phyloP scores from a whole-genome alignment of 2,888 invertebrate genomes.

The Sisyra terminalis region DNA sequence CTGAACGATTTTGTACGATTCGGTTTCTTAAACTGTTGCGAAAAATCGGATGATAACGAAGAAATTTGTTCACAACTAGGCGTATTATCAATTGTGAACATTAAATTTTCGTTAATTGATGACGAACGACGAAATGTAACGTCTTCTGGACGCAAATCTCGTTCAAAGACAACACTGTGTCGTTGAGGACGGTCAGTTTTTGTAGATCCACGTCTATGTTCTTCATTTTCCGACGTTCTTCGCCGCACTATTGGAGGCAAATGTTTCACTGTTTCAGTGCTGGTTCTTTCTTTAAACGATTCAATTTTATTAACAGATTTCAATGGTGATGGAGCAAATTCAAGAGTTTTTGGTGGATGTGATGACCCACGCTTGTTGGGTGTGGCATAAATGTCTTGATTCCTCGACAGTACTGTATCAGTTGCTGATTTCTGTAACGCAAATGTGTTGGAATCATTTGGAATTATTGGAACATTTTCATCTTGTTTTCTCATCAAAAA shows the following conservation, averaged over 20 bases:
- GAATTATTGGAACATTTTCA: not conserved
- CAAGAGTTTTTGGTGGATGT: not conserved
- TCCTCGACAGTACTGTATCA: not conserved
- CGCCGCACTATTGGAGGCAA: not conserved
- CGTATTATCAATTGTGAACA: slow-evolving; percentile 7
- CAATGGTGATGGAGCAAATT: not conserved
- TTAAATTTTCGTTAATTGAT: slow-evolving; percentile 8
- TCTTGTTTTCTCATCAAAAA: not conserved
- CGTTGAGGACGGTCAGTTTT: not conserved
- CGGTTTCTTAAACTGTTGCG: slow-evolving; percentile 4
- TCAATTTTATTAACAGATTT: not conserved
- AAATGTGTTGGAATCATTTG: not conserved
- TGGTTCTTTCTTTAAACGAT: not conserved
- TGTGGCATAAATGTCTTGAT: not conserved
- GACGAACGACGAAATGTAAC: slow-evolving; percentile 20
- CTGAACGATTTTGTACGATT: slow-evolving; percentile 22
- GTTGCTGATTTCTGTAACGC: slow-evolving; percentile 7
- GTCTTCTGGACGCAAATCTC: slow-evolving; percentile 22
- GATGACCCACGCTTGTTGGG: not conserved
- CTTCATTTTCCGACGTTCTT: not conserved
- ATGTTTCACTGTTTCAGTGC: not conserved
- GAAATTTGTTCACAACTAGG: slow-evolving; percentile 9
- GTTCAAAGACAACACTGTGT: slow-evolving; percentile 13
- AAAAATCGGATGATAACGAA: slow-evolving; percentile 3
- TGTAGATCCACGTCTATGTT: not conserved